These are phyloP conservation scores for Callocephalon fimbriatum DNA, from an alignment of 2,113 vertebrate genomes.

Conservation along the genomic window DNA sequence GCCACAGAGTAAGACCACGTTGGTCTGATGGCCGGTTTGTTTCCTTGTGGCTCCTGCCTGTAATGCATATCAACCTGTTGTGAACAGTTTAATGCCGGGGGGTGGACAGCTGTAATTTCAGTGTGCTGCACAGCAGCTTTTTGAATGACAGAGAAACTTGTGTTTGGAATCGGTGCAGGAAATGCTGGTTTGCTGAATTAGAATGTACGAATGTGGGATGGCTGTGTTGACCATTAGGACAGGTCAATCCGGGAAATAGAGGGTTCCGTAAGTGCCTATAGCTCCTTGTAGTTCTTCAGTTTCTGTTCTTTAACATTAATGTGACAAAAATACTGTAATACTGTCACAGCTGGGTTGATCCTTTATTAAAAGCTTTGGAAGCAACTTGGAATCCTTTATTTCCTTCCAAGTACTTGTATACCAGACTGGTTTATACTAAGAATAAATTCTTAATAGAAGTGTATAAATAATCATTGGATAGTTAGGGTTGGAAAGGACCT, in stretches of 20 bases:
- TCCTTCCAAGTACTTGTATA: background rate
- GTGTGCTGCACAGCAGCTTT: background rate
- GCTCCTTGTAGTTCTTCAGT: fast-evolving
- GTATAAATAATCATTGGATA: background rate
- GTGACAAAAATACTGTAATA: background rate
- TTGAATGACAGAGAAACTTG: background rate
- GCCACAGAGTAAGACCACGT: fast-evolving
- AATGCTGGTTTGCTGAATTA: background rate
- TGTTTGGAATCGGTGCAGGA: background rate
- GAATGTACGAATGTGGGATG: background rate
- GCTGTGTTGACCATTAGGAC: background rate
- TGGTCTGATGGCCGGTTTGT: background rate
- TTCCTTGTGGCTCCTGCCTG: background rate
- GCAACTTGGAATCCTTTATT: background rate
- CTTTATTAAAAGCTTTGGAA: background rate
- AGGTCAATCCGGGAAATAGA: fast-evolving
- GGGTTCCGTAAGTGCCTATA: background rate
- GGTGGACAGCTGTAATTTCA: background rate
- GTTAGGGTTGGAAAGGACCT: background rate
- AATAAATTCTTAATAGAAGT: background rate
- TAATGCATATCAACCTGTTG: background rate
- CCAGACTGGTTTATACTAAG: background rate
- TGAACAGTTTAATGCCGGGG: background rate
- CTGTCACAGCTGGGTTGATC: background rate
- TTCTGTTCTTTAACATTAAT: background rate